These are phyloP conservation scores for Zingel zingel DNA, from an alignment of 2,113 vertebrate genomes.

Conservation along the genomic window DNA sequence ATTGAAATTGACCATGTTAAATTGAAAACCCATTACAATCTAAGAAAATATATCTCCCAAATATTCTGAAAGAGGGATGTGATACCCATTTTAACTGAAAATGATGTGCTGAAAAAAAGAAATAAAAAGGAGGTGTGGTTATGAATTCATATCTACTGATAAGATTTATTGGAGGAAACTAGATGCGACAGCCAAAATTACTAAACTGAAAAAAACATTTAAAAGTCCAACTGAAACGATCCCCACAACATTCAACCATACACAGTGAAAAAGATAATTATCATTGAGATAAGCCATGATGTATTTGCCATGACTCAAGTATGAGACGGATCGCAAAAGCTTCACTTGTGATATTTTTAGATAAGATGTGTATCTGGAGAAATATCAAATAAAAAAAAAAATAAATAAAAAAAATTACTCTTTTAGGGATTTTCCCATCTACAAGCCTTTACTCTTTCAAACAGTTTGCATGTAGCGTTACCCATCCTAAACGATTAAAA, in stretches of 20 bases:
- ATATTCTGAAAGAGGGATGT: not conserved
- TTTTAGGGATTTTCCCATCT: conserved; percentile 18
- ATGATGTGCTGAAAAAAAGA: not conserved
- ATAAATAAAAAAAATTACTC: conserved; percentile 32
- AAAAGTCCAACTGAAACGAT: conserved; percentile 15
- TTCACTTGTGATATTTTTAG: conserved; percentile 38
- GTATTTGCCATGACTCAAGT: conserved; percentile 29
- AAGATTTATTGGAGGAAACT: not conserved
- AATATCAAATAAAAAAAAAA: conserved; percentile 49
- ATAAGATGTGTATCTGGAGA: conserved; percentile 55
- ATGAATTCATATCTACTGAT: not conserved
- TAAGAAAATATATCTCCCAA: conserved; percentile 48
- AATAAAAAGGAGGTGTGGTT: not conserved
- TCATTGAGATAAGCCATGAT: conserved; percentile 38
- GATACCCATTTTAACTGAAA: not conserved
- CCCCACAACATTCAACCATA: conserved; percentile 33
- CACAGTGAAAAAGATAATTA: conserved; percentile 31
- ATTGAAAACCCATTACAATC: conserved; percentile 69
- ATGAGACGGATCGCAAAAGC: conserved; percentile 26
- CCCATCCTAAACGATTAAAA: conserved; percentile 1
- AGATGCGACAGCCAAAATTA: not conserved
- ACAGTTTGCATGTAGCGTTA: conserved; percentile 1
- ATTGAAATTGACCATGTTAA: conserved; percentile 73
- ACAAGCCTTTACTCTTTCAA: not conserved
- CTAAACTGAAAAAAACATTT: not conserved